Conservation (phyloP, 1,140 invertebrate genomes). For the Carposina sasakii region DNA sequence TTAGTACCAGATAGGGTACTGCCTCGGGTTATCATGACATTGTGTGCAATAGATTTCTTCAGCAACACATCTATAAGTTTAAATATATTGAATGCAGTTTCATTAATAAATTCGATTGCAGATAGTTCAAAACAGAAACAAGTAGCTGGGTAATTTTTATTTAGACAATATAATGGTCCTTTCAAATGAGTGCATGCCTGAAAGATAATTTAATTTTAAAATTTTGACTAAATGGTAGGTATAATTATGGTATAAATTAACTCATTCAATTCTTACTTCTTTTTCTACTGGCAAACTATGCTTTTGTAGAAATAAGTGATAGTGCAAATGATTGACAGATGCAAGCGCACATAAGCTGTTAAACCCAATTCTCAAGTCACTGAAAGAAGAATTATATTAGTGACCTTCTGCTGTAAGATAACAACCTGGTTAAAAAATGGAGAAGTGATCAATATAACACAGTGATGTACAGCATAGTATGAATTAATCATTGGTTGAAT, state of each 20-base stretch:
- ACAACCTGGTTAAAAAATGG: constrained; percentile 8
- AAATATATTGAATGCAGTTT: constrained; percentile 54
- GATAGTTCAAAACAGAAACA: constrained; percentile 78
- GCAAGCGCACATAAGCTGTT: constrained; percentile 86
- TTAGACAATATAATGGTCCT: constrained; percentile 67
- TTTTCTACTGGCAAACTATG: constrained; percentile 77
- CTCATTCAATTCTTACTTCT: constrained; percentile 69
- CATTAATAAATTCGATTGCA: constrained; percentile 40
- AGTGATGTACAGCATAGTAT: no score
- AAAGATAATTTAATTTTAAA: constrained; percentile 33
- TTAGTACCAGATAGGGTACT: constrained; percentile 32
- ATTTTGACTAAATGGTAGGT: constrained; percentile 1
- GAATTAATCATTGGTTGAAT: no score
- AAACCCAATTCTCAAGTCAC: constrained; percentile 78
- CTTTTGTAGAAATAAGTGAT: constrained; percentile 81
- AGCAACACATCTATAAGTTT: constrained; percentile 73
- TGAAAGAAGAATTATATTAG: constrained; percentile 52
- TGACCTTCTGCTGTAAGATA: no score
- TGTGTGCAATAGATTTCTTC: constrained; percentile 77
- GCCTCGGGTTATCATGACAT: constrained; percentile 78
- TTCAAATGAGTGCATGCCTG: constrained; percentile 69
- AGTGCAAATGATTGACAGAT: constrained; percentile 88
- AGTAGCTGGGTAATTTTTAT: constrained; percentile 72
- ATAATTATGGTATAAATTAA: background rate
- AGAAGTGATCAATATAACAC: constrained; percentile 32